Evolutionary conservation across 2,797 vertebrate genomes (phyloP).

Genomic region (Rhadinocentrus ornatus): DNA sequence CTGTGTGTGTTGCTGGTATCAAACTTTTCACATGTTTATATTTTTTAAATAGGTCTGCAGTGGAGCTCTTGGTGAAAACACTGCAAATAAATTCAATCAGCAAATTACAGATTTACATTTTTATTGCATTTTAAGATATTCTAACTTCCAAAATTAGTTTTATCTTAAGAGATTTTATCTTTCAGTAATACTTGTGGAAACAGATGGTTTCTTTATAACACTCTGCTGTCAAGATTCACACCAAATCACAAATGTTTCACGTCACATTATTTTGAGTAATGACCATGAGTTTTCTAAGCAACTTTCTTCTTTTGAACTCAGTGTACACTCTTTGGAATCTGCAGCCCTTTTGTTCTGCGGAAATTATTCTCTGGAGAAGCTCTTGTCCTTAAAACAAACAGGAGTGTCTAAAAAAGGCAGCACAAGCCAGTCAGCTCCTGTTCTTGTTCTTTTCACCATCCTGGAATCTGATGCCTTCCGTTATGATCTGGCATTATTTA

Average conservation of each 20-base stretch:
- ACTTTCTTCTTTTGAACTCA: neutral
- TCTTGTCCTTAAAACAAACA: constrained; percentile 33
- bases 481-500: constrained; percentile 56
- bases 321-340: constrained; percentile 3
- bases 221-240: constrained; percentile 2
- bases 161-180: no score
- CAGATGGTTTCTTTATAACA: constrained; percentile 7
- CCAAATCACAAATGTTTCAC: constrained; percentile 29
- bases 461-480: constrained; percentile 45
- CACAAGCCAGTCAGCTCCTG: constrained; percentile 19
- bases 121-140: no score
- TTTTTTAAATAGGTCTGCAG: neutral
- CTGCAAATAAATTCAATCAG: no score
- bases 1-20: neutral
- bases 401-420: constrained; percentile 24
- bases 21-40: neutral
- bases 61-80: neutral
- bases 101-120: no score
- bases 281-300: neutral
- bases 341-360: neutral
- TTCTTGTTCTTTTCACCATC: constrained; percentile 1
- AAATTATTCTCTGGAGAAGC: constrained; percentile 32
- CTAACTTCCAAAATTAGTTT: no score
- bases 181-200: constrained; percentile 1
- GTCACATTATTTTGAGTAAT: constrained; percentile 28